Evolutionary conservation across 1,140 invertebrate genomes (phyloP).

Genomic region (Bemisia tabaci): DNA sequence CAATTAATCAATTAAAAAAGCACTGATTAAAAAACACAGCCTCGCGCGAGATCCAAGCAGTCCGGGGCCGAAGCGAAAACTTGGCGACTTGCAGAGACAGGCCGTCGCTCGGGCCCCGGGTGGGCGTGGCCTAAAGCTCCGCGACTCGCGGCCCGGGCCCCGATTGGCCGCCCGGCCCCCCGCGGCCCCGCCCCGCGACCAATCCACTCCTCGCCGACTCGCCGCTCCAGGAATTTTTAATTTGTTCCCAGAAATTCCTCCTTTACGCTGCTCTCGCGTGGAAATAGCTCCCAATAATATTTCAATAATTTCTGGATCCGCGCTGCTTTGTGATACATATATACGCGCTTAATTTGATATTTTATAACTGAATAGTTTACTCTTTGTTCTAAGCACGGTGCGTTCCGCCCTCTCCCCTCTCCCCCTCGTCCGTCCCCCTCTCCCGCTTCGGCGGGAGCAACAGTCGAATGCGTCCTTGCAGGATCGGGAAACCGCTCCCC

Average conservation of each 20-base stretch:
- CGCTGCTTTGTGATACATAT: not conserved
- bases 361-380: not conserved
- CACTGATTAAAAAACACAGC: not conserved
- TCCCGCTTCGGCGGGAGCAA: too few species aligned
- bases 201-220: not conserved
- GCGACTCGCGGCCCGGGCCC: not conserved
- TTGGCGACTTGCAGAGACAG: not conserved
- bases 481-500: too few species aligned
- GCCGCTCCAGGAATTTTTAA: not conserved
- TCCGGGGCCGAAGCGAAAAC: not conserved
- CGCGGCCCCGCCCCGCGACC: not conserved
- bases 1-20: not conserved
- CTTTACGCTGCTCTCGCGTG: too few species aligned
- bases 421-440: not conserved
- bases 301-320: not conserved
- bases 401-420: not conserved
- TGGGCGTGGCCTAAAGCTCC: constrained; percentile 5
- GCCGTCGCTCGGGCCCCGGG: constrained; percentile 7
- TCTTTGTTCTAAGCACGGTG: not conserved
- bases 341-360: not conserved
- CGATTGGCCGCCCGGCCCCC: not conserved
- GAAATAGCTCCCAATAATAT: not conserved
- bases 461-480: too few species aligned
- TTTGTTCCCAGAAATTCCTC: too few species aligned
- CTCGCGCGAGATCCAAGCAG: too few species aligned